phyloP scores from a whole-genome alignment of 2,113 vertebrate species.

The Halcyon senegalensis region DNA sequence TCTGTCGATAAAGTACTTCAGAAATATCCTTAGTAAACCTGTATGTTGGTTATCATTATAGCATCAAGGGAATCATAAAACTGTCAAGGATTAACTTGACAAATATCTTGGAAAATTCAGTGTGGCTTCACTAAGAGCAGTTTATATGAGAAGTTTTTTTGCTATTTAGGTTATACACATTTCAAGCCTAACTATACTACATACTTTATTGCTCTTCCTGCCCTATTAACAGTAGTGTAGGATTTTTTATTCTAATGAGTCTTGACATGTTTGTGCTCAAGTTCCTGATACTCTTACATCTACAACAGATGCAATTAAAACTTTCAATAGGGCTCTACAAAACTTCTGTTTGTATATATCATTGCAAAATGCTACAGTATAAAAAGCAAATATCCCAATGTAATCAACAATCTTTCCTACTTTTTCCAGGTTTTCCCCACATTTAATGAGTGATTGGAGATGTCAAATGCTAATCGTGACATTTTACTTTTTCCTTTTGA shows the following conservation, averaged over 20 bases:
- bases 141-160: neutral
- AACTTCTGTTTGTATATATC: neutral
- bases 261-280: neutral
- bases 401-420: neutral
- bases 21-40: neutral
- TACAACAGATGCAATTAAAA: neutral
- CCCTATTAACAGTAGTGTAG: neutral
- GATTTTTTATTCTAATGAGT: neutral
- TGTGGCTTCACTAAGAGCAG: neutral
- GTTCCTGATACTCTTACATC: neutral
- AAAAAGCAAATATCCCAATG: neutral
- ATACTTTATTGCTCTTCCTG: neutral
- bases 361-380: neutral
- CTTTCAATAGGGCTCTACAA: neutral
- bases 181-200: neutral
- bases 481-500: neutral
- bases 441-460: neutral
- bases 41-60: neutral
- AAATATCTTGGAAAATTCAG: neutral
- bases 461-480: neutral
- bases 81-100: neutral
- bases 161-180: neutral
- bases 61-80: neutral
- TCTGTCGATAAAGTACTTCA: neutral
- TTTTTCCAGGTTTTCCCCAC: neutral